Percentiles rank a stretch among this genome's conserved stretches.
phyloP scores from a whole-genome alignment of 2,113 vertebrate species.

The Manacus vitellinus region DNA sequence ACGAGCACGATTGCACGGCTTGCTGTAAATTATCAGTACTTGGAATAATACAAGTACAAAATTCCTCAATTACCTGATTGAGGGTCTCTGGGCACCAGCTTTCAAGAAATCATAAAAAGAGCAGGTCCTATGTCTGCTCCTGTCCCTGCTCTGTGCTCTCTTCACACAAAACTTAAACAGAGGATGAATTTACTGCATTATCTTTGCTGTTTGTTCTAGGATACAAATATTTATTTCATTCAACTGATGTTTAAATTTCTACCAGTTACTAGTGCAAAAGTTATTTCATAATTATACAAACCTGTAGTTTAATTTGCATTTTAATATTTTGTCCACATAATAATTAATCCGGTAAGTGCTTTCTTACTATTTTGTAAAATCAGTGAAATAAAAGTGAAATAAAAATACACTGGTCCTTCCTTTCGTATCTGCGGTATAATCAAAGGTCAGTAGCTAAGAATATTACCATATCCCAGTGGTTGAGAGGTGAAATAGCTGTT shows the following conservation, averaged over 20 bases:
- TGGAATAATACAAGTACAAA: background rate
- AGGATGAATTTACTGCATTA: background rate
- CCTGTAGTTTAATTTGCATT: background rate
- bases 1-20: background rate
- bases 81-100: background rate
- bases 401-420: background rate
- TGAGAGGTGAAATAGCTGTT: background rate
- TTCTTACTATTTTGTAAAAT: background rate
- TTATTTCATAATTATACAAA: background rate
- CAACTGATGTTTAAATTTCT: background rate
- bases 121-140: background rate
- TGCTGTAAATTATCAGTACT: background rate
- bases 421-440: background rate
- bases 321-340: background rate
- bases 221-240: background rate
- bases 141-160: background rate
- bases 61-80: background rate
- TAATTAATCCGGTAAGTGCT: background rate
- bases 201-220: background rate
- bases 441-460: background rate
- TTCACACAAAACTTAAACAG: background rate
- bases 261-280: background rate
- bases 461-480: fast-evolving
- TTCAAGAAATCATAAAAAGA: background rate
- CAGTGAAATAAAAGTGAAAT: background rate